Evolutionary conservation across 1,140 invertebrate genomes (phyloP).

Genomic region (Heliconius eleuchia): DNA sequence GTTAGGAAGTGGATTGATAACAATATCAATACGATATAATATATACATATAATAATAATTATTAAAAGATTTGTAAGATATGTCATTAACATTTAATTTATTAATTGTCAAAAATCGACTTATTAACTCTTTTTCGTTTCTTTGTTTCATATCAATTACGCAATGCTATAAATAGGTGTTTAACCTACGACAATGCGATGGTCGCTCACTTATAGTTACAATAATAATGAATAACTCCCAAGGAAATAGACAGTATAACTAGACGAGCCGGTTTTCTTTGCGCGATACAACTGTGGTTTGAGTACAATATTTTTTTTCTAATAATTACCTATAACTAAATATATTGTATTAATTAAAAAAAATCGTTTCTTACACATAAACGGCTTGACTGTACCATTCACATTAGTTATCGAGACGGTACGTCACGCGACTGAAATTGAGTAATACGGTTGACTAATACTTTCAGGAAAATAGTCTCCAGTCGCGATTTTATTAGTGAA

Average conservation of each 20-base stretch:
- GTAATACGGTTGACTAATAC: slow-evolving; percentile 43
- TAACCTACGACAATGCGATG: slow-evolving; percentile 25
- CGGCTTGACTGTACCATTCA: neutral
- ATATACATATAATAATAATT: neutral
- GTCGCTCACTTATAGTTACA: slow-evolving; percentile 7
- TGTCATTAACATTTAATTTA: neutral
- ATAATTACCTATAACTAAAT: neutral
- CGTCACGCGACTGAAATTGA: slow-evolving; percentile 38
- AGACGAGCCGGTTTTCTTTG: slow-evolving; percentile 21
- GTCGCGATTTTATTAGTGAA: slow-evolving; percentile 42
- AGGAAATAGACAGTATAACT: slow-evolving; percentile 21
- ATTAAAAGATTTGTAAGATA: neutral
- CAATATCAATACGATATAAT: neutral
- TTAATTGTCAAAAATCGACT: neutral
- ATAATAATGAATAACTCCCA: slow-evolving; percentile 25
- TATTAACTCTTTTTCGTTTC: slow-evolving; percentile 1
- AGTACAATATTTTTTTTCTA: slow-evolving; percentile 14
- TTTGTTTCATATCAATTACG: slow-evolving; percentile 17
- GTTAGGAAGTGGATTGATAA: slow-evolving; percentile 26
- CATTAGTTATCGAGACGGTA: slow-evolving; percentile 13
- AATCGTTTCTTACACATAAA: too few relatives aligned
- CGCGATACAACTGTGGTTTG: slow-evolving; percentile 16
- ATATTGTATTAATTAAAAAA: neutral
- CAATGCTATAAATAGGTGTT: slow-evolving; percentile 21
- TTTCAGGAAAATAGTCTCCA: slow-evolving; percentile 45